These are phyloP conservation scores for Phocoena sinus DNA, from an alignment of 2,113 vertebrate species.

Conservation along the genomic window DNA sequence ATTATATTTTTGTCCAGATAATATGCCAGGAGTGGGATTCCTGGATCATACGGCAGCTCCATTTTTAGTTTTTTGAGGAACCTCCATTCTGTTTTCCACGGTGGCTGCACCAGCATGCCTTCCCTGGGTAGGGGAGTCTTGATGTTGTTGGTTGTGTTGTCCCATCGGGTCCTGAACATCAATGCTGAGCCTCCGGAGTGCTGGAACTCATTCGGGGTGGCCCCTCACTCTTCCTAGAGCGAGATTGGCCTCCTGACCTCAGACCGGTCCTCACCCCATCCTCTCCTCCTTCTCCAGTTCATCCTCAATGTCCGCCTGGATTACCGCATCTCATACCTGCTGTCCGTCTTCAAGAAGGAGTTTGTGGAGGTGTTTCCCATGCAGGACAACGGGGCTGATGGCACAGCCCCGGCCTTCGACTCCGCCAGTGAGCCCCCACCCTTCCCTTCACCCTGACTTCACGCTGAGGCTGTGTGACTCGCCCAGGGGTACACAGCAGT, in stretches of 20 bases:
- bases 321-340: constrained; percentile 96
- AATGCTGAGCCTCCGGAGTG: neutral
- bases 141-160: neutral
- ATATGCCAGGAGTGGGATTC: neutral
- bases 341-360: constrained; percentile 98
- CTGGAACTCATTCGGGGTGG: fast-evolving
- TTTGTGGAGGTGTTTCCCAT: constrained; percentile 97
- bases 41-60: neutral
- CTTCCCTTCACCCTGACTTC: neutral
- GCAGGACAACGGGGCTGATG: constrained; percentile 89
- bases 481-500: neutral
- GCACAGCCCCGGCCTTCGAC: constrained; percentile 90
- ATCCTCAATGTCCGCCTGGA: constrained; percentile 97
- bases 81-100: neutral
- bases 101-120: neutral
- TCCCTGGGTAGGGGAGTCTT: neutral
- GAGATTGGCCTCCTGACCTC: neutral
- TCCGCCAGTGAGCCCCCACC: constrained; percentile 84
- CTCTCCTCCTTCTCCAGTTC: constrained; percentile 83
- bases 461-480: neutral
- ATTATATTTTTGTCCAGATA: fast-evolving
- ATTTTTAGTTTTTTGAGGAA: neutral
- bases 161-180: neutral
- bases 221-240: neutral
- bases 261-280: neutral